phyloP scores from a whole-genome alignment of 2,888 invertebrate genomes.

The Epinotia demarniana region DNA sequence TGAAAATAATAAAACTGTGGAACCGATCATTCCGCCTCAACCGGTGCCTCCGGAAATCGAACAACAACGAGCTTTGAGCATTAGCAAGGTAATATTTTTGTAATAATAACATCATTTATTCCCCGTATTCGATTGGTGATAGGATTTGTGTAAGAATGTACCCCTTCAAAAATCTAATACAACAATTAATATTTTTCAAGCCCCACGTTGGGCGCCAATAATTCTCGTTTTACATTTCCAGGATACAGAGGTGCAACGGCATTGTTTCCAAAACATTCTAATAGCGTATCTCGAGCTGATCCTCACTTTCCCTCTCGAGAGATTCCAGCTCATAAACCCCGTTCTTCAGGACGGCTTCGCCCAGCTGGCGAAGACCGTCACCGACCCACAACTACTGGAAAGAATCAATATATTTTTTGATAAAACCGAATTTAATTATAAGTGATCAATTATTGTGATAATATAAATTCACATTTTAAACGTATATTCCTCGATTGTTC shows the following conservation, averaged over 20 bases:
- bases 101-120: no score
- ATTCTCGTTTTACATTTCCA: slow-evolving; percentile 62
- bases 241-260: slow-evolving; percentile 94
- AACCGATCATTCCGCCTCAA: slow-evolving; percentile 85
- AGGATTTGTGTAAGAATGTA: neutral
- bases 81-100: slow-evolving; percentile 87
- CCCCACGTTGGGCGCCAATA: slow-evolving; percentile 13
- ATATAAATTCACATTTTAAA: slow-evolving; percentile 58
- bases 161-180: no score
- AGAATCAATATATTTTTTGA: slow-evolving; percentile 83
- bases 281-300: slow-evolving; percentile 93
- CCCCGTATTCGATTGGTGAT: no score
- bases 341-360: slow-evolving; percentile 75
- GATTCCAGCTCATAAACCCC: slow-evolving; percentile 82
- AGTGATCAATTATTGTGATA: slow-evolving; percentile 75
- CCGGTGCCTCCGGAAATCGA: slow-evolving; percentile 93
- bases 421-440: slow-evolving; percentile 75
- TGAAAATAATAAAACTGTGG: slow-evolving; percentile 69
- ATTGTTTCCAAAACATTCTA: slow-evolving; percentile 93
- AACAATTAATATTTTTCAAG: neutral
- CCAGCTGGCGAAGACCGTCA: slow-evolving; percentile 77
- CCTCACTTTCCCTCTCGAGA: slow-evolving; percentile 85
- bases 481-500: slow-evolving; percentile 74
- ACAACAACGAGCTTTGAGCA: slow-evolving; percentile 91
- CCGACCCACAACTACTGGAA: slow-evolving; percentile 78